Base-by-base conservation (phyloP, 2,113 vertebrate genomes). In the Zapus hudsonius region DNA sequence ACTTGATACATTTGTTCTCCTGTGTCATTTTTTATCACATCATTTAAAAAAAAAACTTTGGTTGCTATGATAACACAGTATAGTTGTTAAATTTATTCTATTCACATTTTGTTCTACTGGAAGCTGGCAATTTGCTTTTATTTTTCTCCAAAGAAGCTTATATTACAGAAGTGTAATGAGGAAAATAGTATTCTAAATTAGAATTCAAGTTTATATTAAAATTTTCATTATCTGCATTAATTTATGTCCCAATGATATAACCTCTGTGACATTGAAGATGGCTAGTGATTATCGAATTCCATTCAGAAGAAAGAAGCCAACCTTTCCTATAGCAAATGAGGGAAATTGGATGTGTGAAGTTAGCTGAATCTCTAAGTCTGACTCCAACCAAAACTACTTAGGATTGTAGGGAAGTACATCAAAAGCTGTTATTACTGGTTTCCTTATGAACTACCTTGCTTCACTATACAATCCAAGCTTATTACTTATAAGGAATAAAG, bases 1-100 rank as follows among this genome's bases (percentile, higher is more conserved):
- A 98, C 98, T 97, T 87, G 94, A 98, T 97, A 96, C 97, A 96
- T 97, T 97, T 97, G 95, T 97, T 98, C 97, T 96, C 95, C 90
- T 75, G 66, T 97, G 96, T 97, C 96, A 97, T 97, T 98, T 98
- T 97, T 97, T 97, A 97, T 97, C 96, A 94, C 96, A 96, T 97
- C 94, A 94, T 82, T 83, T 44, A 27, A 31, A 67, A 66, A 80
- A 81, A 82, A 89, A 90, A 57, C 87, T 92, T 96, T 89, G 74
- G 92, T 98, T 98, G 95, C 95, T 96, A 96, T 44, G 29, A 97
- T 97, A 98, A 95, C 89, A 88, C n/a, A 82, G 47, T 91, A 93
- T 94, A 96, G 94, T 96, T 97, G 97, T 98, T 97, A 98, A 96
- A 97, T 97, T 96, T 97, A 93, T 96, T 95, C 89, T 97, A 95